A percentile compares a stretch with the other conserved stretches of the same genome.
Evolutionary conservation across 2,797 vertebrate species (phyloP).

Genomic region (Eospalax fontanierii): DNA sequence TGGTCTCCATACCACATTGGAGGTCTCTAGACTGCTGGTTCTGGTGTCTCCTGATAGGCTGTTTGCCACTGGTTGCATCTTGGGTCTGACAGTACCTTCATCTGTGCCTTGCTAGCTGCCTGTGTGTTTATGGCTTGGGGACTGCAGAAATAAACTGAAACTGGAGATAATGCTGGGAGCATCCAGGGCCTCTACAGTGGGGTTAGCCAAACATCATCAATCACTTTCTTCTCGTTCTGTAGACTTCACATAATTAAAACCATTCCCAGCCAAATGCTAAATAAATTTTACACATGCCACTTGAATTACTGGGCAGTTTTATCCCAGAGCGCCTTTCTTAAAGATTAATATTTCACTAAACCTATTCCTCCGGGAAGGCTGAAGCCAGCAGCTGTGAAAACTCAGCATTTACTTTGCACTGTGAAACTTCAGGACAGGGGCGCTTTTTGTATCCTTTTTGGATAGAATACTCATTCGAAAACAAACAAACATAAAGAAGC

Average conservation of each 20-base stretch:
- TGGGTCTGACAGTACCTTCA: background rate
- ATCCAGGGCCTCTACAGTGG: slow-evolving; percentile 10
- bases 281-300: slow-evolving; percentile 80
- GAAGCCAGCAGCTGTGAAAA: slow-evolving; percentile 74
- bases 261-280: slow-evolving; percentile 74
- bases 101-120: background rate
- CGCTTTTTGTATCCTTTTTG: slow-evolving; percentile 54
- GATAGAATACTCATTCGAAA: slow-evolving; percentile 52
- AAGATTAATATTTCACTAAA: slow-evolving; percentile 80
- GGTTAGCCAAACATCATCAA: slow-evolving; percentile 65
- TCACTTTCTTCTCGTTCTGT: slow-evolving; percentile 72
- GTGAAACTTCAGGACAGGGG: slow-evolving; percentile 46
- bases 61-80: background rate
- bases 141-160: slow-evolving; percentile 66
- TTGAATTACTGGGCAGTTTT: slow-evolving; percentile 75
- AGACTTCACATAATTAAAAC: slow-evolving; percentile 75
- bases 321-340: slow-evolving; percentile 67
- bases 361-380: slow-evolving; percentile 67
- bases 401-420: slow-evolving; percentile 67
- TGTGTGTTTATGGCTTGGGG: slow-evolving; percentile 41
- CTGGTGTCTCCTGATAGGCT: background rate
- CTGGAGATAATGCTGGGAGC: background rate
- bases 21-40: background rate
- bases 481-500: background rate
- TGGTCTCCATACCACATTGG: background rate